phyloP scores from a whole-genome alignment of 2,888 invertebrate species.

The Meta bourneti region DNA sequence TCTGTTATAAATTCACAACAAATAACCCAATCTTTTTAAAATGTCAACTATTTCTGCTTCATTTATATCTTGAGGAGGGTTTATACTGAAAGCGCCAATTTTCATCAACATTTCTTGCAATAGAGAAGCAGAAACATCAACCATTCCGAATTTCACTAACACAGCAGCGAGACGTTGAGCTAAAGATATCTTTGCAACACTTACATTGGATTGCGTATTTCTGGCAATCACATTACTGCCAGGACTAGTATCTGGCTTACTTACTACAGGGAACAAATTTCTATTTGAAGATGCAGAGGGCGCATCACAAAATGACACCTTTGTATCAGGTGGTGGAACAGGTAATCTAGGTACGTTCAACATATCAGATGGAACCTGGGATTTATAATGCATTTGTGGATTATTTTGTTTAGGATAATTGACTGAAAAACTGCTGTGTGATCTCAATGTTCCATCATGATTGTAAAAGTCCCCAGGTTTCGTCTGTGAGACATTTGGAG shows the following conservation, averaged over 20 bases:
- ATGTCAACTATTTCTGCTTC: constrained; percentile 63
- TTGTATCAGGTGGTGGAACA: constrained; percentile 67
- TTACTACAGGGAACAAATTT: constrained; percentile 66
- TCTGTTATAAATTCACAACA: background rate
- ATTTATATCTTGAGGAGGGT: constrained; percentile 64
- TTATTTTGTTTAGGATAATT: background rate
- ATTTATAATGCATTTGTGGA: background rate
- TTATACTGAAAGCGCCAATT: constrained; percentile 70
- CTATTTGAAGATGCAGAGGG: constrained; percentile 21
- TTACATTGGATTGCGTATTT: constrained; percentile 3
- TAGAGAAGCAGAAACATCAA: constrained; percentile 66
- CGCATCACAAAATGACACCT: constrained; percentile 60
- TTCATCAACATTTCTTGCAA: constrained; percentile 73
- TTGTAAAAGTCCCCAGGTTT: background rate
- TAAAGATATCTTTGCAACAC: constrained; percentile 54
- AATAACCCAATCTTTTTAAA: constrained; percentile 52
- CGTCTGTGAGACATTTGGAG: background rate
- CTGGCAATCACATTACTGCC: background rate
- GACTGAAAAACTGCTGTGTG: background rate
- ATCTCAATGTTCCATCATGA: background rate
- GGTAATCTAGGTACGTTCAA: background rate
- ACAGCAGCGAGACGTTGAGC: constrained; percentile 73
- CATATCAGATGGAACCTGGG: no score
- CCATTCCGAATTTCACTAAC: constrained; percentile 72
- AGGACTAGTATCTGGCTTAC: background rate